Evolutionary conservation across 2,113 vertebrate species (phyloP).

Genomic region (Ivindomyrus marchei): DNA sequence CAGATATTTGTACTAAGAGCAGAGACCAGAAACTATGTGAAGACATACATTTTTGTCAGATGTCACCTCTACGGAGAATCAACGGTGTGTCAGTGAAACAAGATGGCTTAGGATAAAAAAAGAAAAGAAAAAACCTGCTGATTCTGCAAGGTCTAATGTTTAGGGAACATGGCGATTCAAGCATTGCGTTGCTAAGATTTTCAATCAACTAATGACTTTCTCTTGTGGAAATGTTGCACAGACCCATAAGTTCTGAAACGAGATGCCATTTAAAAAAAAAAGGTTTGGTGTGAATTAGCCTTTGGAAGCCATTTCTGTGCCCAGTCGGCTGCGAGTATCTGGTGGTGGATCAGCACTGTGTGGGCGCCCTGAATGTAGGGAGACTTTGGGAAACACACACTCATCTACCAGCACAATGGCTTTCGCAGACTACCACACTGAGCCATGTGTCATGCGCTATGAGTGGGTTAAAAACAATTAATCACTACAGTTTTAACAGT

Average conservation of each 20-base stretch:
- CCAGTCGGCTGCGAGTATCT: conserved; percentile 63
- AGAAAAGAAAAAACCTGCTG: background rate
- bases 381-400: conserved; percentile 57
- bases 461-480: background rate
- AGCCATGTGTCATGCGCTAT: background rate
- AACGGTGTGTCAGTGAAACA: background rate
- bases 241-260: background rate
- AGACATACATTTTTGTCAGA: background rate
- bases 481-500: background rate
- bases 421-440: conserved; percentile 15
- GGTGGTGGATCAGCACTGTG: conserved; percentile 31
- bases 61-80: background rate
- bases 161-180: background rate
- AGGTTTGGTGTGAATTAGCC: conserved; percentile 42
- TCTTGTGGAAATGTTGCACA: background rate
- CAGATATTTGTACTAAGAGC: background rate
- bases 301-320: conserved; percentile 45
- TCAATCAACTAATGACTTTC: background rate
- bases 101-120: background rate
- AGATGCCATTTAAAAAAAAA: background rate
- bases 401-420: conserved; percentile 64
- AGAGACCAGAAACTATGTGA: background rate
- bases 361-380: conserved; percentile 43
- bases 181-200: background rate
- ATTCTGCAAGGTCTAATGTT: background rate